Evolutionary conservation across 2,113 vertebrate genomes (phyloP).

Genomic region (Dendrocopos noguchii): DNA sequence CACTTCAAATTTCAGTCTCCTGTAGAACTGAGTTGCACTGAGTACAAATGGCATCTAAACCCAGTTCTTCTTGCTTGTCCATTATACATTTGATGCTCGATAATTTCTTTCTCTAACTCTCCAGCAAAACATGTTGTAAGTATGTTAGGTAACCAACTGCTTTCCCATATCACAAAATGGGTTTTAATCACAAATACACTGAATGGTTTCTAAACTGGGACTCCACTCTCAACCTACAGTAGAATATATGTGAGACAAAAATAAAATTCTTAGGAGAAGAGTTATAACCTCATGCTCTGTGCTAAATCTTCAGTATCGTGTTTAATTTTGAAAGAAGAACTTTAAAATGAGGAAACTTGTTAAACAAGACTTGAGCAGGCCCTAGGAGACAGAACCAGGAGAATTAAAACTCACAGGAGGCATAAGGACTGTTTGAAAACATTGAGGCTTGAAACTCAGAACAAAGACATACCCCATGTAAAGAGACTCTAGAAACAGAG

Average conservation of each 20-base stretch:
- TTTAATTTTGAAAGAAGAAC: not conserved
- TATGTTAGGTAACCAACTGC: not conserved
- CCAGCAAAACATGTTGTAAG: not conserved
- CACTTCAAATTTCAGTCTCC: not conserved
- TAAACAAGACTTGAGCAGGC: not conserved
- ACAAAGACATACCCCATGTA: not conserved
- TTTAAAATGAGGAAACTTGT: not conserved
- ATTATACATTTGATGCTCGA: not conserved
- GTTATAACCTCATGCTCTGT: not conserved
- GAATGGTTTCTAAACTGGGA: not conserved
- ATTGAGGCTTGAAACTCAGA: not conserved
- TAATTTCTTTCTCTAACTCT: not conserved
- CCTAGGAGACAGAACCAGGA: not conserved
- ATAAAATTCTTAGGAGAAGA: not conserved
- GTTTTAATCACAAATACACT: not conserved
- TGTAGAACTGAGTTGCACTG: not conserved
- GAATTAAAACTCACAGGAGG: not conserved
- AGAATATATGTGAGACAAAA: not conserved
- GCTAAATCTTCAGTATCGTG: not conserved
- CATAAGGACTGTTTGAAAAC: not conserved
- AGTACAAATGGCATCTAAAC: not conserved
- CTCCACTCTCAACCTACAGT: not conserved
- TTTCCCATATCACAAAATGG: not conserved
- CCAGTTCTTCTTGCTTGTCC: not conserved
- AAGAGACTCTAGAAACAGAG: not conserved